Percentiles rank a stretch among this genome's conserved stretches.
These are phyloP conservation scores for Odocoileus virginianus DNA, from an alignment of 2,113 vertebrate species.

Conservation along the genomic window DNA sequence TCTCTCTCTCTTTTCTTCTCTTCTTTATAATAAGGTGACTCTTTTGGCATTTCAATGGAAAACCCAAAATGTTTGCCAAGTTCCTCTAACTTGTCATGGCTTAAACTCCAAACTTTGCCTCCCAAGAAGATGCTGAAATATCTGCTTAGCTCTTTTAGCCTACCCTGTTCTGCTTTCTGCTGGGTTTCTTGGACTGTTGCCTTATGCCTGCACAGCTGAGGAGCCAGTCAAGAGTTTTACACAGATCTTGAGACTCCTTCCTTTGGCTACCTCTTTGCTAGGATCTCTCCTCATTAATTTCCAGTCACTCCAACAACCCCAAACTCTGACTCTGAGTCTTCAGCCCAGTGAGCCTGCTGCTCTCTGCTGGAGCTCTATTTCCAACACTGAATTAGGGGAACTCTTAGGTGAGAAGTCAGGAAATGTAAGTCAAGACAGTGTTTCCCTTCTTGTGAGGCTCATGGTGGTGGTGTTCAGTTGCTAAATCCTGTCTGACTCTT, in stretches of 20 bases:
- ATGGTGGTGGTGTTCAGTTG: background rate
- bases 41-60: background rate
- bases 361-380: background rate
- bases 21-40: background rate
- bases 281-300: background rate
- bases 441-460: background rate
- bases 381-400: background rate
- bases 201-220: background rate
- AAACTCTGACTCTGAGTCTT: background rate
- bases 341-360: background rate
- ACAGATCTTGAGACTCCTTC: background rate
- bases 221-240: background rate
- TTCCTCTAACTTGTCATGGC: background rate
- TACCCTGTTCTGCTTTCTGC: background rate
- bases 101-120: background rate
- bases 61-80: background rate
- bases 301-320: background rate
- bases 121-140: background rate
- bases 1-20: too few relatives aligned
- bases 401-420: background rate
- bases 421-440: background rate
- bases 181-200: background rate
- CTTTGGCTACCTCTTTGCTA: background rate
- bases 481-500: background rate
- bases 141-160: background rate